phyloP scores from a whole-genome alignment of 2,888 invertebrate species.

The Cephus rjabovi region DNA sequence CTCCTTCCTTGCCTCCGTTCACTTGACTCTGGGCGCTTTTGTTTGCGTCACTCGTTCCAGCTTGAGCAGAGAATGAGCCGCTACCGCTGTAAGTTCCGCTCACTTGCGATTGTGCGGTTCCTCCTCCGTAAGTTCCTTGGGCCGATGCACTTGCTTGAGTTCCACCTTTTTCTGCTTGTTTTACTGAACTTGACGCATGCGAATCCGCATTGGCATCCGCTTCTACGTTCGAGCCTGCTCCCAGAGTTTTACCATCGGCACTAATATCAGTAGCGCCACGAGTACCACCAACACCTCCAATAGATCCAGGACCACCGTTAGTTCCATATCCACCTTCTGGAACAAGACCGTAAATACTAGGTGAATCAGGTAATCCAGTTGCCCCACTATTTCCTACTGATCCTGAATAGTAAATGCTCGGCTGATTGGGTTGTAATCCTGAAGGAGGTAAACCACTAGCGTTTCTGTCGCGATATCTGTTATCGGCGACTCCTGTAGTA shows the following conservation, averaged over 20 bases:
- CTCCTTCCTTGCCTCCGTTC: constrained; percentile 79
- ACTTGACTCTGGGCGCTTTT: constrained; percentile 79
- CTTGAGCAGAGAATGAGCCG: constrained; percentile 86
- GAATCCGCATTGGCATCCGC: constrained; percentile 77
- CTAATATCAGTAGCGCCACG: constrained; percentile 26
- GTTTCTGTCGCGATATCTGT: neutral
- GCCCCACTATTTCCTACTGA: neutral
- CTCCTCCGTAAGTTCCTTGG: constrained; percentile 80
- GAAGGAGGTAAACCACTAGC: neutral
- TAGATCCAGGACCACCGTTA: neutral
- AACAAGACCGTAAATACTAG: constrained; percentile 17
- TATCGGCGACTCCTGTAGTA: neutral
- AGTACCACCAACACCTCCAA: constrained; percentile 6
- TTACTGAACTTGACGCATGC: constrained; percentile 77
- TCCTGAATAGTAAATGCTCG: neutral
- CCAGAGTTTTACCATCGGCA: neutral
- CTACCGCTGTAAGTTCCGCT: constrained; percentile 82
- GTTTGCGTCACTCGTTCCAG: constrained; percentile 80
- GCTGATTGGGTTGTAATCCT: neutral
- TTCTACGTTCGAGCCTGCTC: neutral
- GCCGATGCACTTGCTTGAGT: constrained; percentile 83
- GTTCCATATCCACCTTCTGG: constrained; percentile 16
- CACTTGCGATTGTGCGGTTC: constrained; percentile 85
- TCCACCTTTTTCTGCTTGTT: constrained; percentile 70
- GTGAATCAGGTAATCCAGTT: neutral